Conservation (phyloP, 2,797 vertebrate species). For the Melanotaenia maccullochi region DNA sequence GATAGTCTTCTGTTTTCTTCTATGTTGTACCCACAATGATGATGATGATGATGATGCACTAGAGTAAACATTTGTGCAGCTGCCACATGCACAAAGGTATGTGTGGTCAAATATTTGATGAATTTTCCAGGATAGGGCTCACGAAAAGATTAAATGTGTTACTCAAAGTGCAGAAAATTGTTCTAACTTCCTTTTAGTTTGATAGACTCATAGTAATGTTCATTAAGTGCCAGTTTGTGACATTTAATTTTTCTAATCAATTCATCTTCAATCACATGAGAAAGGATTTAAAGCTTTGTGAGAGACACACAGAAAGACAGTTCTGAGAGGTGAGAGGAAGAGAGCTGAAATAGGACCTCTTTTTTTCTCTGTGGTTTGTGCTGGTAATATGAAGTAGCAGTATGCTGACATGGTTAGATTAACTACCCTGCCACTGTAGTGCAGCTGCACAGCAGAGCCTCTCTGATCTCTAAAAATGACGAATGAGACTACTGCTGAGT, state of each 20-base stretch:
- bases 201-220: neutral
- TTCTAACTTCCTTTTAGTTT: neutral
- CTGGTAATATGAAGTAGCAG: slow-evolving; percentile 2
- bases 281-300: neutral
- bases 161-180: neutral
- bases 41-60: neutral
- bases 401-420: slow-evolving; percentile 15
- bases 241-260: neutral
- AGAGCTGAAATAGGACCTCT: slow-evolving; percentile 17
- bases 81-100: neutral
- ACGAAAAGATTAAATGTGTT: neutral
- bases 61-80: neutral
- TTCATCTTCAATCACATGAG: neutral
- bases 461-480: slow-evolving; percentile 52
- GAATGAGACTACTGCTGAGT: accelerated
- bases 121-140: neutral
- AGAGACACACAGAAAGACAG: neutral
- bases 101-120: neutral
- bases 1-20: too few species aligned
- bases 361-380: slow-evolving; percentile 56
- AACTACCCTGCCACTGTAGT: slow-evolving; percentile 7
- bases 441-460: slow-evolving; percentile 29
- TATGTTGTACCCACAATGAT: neutral
- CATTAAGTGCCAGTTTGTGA: slow-evolving; percentile 1
- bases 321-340: slow-evolving; percentile 4